These are phyloP conservation scores for Hyles vespertilio DNA, from an alignment of 1,140 invertebrate species.

Conservation along the genomic window DNA sequence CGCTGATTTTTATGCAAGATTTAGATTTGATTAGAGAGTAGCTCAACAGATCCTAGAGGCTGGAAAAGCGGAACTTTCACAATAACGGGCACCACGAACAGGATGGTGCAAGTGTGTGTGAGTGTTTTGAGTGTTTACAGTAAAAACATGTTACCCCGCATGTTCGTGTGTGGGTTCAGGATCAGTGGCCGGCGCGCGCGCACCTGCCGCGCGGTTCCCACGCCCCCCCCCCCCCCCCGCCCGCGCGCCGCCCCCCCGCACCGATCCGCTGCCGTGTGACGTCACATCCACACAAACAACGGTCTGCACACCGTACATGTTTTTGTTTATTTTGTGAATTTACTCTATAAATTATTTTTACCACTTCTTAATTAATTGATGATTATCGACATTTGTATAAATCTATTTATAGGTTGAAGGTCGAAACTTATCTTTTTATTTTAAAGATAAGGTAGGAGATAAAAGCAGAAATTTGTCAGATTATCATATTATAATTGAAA, in stretches of 20 bases:
- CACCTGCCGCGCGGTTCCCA: conserved; percentile 72
- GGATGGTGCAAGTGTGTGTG: conserved; percentile 28
- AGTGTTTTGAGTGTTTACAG: conserved; percentile 26
- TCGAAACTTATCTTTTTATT: too few relatives aligned
- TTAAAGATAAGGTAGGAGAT: too few relatives aligned
- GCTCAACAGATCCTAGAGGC: conserved; percentile 17
- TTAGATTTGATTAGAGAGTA: conserved; percentile 2
- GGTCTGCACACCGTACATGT: conserved; percentile 39
- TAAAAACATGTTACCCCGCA: conserved; percentile 20
- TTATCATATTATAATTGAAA: too few relatives aligned
- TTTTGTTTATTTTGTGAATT: conserved; percentile 25
- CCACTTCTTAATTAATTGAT: conserved; percentile 18
- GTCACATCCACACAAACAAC: conserved; percentile 61
- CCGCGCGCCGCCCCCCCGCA: conserved; percentile 27
- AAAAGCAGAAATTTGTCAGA: too few relatives aligned
- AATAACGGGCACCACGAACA: conserved; percentile 36
- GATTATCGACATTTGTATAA: neutral
- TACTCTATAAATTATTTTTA: conserved; percentile 11
- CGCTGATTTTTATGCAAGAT: neutral
- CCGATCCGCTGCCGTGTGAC: conserved; percentile 36
- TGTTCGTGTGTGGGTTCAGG: conserved; percentile 58
- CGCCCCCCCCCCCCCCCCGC: conserved; percentile 42
- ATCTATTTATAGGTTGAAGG: too few relatives aligned
- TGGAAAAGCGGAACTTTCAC: conserved; percentile 64
- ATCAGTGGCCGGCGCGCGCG: conserved; percentile 70